Evolutionary conservation across 92 coral and sea anemone genomes (phyloP), one percentile per base, ranked within the genome.

Genomic region (Umimayanthus kanabou): DNA sequence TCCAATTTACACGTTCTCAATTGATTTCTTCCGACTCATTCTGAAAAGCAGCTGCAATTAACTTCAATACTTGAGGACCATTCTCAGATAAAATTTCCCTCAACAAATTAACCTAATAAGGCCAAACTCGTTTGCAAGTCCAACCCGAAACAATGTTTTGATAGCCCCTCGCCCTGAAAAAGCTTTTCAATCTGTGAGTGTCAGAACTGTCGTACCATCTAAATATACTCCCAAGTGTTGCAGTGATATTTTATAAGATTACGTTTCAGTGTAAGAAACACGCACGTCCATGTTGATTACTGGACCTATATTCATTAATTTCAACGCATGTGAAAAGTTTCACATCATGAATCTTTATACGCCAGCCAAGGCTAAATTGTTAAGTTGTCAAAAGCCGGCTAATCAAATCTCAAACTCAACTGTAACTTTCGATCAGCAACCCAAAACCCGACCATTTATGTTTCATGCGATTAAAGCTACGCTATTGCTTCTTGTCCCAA

Each of bases 11-110:
- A 78, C 8, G 37, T 47, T 13, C 11, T 23, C 65, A 10, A 78
- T 47, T 78, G 82, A 78, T 78, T 78, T 78, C 65, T 78, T 45
- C 82, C 66, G 82, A 78, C 57, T 78, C 65, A 16, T 50, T 18
- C 64, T 78, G 37, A 43, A 50, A 50, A 50, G 23, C 61, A 43
- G 82, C 82, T 78, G 82, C 82, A 7, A 15, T 49, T 47, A n/a
- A 10, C 16, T 78, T 25, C 33, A 40, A 22, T 23, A 42, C 76
- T 28, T 23, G 76, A 26, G 76, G 40, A 77, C 25, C 39, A 78
- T 78, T 78, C 66, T 78, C 55, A 77, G 61, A 77, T n/a, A 76
- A 77, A 77, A 43, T 43, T 47, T 78, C 39, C 20, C 18, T 26
- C 61, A 5, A 29, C 82, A 49, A 78, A 26, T 78, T 45, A 45